These are phyloP conservation scores for Carassius carassius DNA, from an alignment of 2,113 vertebrate species.

Conservation along the genomic window DNA sequence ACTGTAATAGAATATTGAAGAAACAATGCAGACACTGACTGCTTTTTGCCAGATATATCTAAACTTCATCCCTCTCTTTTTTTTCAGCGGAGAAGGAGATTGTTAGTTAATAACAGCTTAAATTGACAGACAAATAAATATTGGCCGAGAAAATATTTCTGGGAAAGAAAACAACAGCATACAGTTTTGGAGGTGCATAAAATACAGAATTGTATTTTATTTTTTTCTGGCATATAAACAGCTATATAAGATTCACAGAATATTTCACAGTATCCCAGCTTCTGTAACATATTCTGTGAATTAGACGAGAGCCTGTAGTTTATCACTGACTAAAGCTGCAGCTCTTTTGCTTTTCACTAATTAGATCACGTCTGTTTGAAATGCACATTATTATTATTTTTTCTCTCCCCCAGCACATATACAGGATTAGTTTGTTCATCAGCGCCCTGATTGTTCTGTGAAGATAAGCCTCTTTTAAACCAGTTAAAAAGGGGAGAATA, in stretches of 20 bases:
- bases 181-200: too few relatives aligned
- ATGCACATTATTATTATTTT: conserved; percentile 49
- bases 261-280: background rate
- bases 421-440: conserved; percentile 47
- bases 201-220: too few relatives aligned
- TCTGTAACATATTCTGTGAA: background rate
- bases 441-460: conserved; percentile 48
- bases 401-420: conserved; percentile 14
- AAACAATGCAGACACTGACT: background rate
- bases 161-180: too few relatives aligned
- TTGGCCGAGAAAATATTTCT: too few relatives aligned
- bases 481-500: conserved; percentile 21
- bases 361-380: conserved; percentile 57
- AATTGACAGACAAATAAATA: too few relatives aligned
- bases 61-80: background rate
- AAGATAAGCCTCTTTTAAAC: conserved; percentile 43
- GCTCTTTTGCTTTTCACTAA: conserved; percentile 27
- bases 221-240: too few relatives aligned
- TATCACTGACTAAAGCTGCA: conserved; percentile 10
- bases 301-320: background rate
- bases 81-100: too few relatives aligned
- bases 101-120: too few relatives aligned
- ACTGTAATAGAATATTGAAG: background rate
- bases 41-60: background rate
- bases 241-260: background rate